Percentiles rank a stretch among this genome's conserved stretches.
These are phyloP conservation scores for Andricus grossulariae DNA, from an alignment of 1,140 invertebrate genomes.

Conservation along the genomic window DNA sequence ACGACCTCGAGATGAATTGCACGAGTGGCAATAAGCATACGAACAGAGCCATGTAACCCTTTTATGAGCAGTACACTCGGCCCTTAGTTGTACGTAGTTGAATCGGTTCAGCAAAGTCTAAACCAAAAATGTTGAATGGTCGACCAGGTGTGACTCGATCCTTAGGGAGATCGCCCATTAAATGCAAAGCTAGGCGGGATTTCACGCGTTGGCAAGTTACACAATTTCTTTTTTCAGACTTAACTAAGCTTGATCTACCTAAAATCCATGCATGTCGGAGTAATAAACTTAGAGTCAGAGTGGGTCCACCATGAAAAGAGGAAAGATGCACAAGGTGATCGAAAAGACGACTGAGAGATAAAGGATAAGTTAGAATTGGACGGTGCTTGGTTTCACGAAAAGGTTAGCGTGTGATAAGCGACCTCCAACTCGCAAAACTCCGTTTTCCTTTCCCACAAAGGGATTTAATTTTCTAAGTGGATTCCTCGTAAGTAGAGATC, in stretches of 20 bases:
- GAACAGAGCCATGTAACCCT: slow-evolving; percentile 33
- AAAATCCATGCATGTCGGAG: slow-evolving; percentile 56
- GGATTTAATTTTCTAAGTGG: too few relatives aligned
- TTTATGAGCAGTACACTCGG: not conserved
- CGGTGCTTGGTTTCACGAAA: too few relatives aligned
- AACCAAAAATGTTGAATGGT: not conserved
- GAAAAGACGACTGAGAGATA: not conserved
- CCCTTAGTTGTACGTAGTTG: slow-evolving; percentile 13
- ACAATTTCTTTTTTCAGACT: slow-evolving; percentile 40
- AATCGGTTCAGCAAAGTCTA: slow-evolving; percentile 33
- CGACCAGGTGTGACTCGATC: not conserved
- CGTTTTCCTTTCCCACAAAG: too few relatives aligned
- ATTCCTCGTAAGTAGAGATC: too few relatives aligned
- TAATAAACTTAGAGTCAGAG: slow-evolving; percentile 42
- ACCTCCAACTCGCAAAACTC: too few relatives aligned
- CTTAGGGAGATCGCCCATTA: slow-evolving; percentile 7
- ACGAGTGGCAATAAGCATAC: slow-evolving; percentile 21
- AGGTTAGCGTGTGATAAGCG: too few relatives aligned
- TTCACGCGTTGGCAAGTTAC: not conserved
- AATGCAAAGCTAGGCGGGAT: not conserved
- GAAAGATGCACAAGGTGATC: slow-evolving; percentile 55
- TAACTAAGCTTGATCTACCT: slow-evolving; percentile 41
- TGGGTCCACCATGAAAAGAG: slow-evolving; percentile 54
- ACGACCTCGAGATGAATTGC: slow-evolving; percentile 35
- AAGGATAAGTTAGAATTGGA: too few relatives aligned